These are phyloP conservation scores for Trissoscelio sp. DNA, from an alignment of 2,888 invertebrate species.

Conservation along the genomic window DNA sequence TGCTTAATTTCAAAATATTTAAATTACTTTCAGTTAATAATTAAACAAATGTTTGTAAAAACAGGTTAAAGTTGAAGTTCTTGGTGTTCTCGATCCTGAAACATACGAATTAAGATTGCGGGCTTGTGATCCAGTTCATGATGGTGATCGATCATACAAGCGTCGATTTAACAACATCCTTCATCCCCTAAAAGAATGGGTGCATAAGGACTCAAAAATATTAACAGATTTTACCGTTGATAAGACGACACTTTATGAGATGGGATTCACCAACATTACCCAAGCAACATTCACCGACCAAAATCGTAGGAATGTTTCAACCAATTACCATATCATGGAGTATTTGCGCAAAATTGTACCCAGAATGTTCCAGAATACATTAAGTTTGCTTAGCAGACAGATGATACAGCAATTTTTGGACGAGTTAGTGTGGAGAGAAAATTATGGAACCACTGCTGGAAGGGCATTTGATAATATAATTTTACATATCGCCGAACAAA, in stretches of 20 bases:
- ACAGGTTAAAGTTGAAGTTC: slow-evolving; percentile 93
- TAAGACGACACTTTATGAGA: slow-evolving; percentile 89
- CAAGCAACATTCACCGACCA: slow-evolving; percentile 85
- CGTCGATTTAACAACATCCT: slow-evolving; percentile 93
- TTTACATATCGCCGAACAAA: slow-evolving; percentile 91
- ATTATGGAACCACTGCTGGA: slow-evolving; percentile 90
- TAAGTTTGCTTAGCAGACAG: slow-evolving; percentile 91
- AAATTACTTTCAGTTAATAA: no score
- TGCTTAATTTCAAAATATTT: no score
- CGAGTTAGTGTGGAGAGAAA: slow-evolving; percentile 95
- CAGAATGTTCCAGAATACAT: slow-evolving; percentile 95
- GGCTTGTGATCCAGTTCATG: slow-evolving; percentile 92
- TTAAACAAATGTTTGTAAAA: no score
- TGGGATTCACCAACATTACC: slow-evolving; percentile 91
- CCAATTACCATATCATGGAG: slow-evolving; percentile 93
- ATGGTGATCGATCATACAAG: slow-evolving; percentile 91
- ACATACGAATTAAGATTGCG: slow-evolving; percentile 88
- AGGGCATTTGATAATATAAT: slow-evolving; percentile 93
- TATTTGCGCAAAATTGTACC: slow-evolving; percentile 93
- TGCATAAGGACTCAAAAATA: slow-evolving; percentile 90
- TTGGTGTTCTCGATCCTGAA: slow-evolving; percentile 91
- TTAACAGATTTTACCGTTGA: slow-evolving; percentile 94
- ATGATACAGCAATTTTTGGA: slow-evolving; percentile 96
- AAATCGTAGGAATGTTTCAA: slow-evolving; percentile 85
- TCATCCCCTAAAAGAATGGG: slow-evolving; percentile 91